A percentile compares a stretch with the other conserved stretches of the same genome.
phyloP scores from a whole-genome alignment of 2,888 invertebrate genomes.

The Thalpophila matura region DNA sequence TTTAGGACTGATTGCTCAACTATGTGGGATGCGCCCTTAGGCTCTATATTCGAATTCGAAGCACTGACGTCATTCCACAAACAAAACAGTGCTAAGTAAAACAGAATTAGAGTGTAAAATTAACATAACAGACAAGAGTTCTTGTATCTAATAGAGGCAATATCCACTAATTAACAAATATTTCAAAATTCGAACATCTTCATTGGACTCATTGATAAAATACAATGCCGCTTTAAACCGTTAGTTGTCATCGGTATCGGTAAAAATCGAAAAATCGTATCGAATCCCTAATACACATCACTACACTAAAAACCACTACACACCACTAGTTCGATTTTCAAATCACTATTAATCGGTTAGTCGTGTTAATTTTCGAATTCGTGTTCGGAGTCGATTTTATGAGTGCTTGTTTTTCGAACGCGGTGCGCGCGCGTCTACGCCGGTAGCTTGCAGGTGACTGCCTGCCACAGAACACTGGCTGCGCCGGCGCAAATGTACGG shows the following conservation, averaged over 20 bases:
- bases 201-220: constrained; percentile 63
- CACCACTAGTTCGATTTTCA: constrained; percentile 74
- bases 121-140: constrained; percentile 37
- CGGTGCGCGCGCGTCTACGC: constrained; percentile 81
- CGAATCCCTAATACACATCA: constrained; percentile 78
- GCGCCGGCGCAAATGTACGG: constrained; percentile 71
- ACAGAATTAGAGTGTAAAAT: constrained; percentile 35
- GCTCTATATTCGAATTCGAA: constrained; percentile 23
- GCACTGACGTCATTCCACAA: constrained; percentile 40
- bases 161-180: constrained; percentile 49
- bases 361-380: constrained; percentile 77
- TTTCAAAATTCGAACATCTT: constrained; percentile 56
- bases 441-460: constrained; percentile 89
- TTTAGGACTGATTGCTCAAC: constrained; percentile 26
- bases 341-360: constrained; percentile 78
- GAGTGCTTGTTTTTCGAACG: constrained; percentile 63
- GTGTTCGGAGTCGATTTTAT: constrained; percentile 72
- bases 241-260: constrained; percentile 80
- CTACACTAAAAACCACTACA: constrained; percentile 74
- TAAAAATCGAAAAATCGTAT: constrained; percentile 72
- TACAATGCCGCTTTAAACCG: constrained; percentile 70
- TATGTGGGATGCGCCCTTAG: constrained; percentile 47
- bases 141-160: constrained; percentile 45
- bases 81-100: constrained; percentile 44
- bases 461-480: constrained; percentile 80